These are phyloP conservation scores for Carterocephalus palaemon DNA, from an alignment of 2,888 invertebrate species.

Conservation along the genomic window DNA sequence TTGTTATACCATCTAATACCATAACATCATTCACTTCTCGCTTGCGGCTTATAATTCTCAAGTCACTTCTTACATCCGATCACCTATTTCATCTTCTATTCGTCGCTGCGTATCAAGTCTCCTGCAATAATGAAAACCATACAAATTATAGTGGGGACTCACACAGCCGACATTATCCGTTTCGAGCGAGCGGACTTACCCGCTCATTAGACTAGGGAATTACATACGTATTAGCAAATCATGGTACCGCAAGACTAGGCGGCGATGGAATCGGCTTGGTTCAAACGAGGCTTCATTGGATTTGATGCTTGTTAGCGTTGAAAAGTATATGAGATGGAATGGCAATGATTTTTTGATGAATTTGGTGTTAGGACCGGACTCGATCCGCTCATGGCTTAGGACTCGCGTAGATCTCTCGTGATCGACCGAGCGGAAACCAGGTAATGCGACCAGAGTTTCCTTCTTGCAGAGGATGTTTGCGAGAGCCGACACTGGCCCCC, in stretches of 20 bases:
- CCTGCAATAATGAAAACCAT: constrained; percentile 28
- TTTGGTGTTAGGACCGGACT: no score
- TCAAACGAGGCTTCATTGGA: constrained; percentile 20
- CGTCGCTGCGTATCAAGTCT: constrained; percentile 14
- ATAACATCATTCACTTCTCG: constrained; percentile 6
- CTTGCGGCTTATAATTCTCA: constrained; percentile 4
- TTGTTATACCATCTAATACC: neutral
- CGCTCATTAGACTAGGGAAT: constrained; percentile 44
- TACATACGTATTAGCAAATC: constrained; percentile 48
- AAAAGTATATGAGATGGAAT: no score
- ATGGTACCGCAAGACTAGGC: constrained; percentile 45
- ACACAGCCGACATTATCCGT: constrained; percentile 44
- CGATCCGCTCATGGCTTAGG: no score
- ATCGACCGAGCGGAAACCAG: no score
- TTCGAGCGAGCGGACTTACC: constrained; percentile 44
- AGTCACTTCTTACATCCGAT: constrained; percentile 3
- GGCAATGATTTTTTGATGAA: no score
- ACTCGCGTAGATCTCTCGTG: no score
- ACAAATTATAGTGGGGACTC: constrained; percentile 33
- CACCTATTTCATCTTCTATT: no score
- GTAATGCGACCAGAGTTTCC: no score
- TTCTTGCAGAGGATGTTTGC: no score
- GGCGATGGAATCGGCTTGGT: constrained; percentile 37
- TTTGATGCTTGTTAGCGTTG: constrained; percentile 5
- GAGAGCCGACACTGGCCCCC: no score